Evolutionary conservation across 2,888 invertebrate genomes (phyloP).

Genomic region (Drosophila prostipennis): DNA sequence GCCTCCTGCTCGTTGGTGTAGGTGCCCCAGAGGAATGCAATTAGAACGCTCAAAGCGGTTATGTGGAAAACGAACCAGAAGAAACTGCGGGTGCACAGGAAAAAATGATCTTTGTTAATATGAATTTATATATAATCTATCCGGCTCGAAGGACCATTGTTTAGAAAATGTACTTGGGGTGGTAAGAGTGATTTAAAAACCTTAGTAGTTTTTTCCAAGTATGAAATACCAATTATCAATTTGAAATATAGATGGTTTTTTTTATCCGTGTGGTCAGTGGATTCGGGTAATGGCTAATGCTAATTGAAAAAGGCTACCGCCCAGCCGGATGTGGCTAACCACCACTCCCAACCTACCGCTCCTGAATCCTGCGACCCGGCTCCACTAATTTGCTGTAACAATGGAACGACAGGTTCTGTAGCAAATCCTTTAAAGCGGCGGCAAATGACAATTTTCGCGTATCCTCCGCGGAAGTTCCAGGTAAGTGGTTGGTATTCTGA

Average conservation of each 20-base stretch:
- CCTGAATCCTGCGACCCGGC: constrained; percentile 69
- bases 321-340: constrained; percentile 9
- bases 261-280: constrained; percentile 13
- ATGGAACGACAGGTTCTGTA: constrained; percentile 81
- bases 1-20: constrained; percentile 56
- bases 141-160: no score
- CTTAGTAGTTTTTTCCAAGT: no score
- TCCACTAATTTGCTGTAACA: constrained; percentile 82
- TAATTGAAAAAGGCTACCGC: constrained; percentile 60
- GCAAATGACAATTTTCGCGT: constrained; percentile 70
- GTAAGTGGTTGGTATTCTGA: constrained; percentile 12
- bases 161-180: no score
- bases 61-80: constrained; percentile 81
- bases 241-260: no score
- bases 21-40: constrained; percentile 72
- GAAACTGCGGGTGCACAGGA: constrained; percentile 58
- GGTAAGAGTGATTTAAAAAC: no score
- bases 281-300: constrained; percentile 36
- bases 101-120: not conserved
- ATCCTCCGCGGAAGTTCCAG: constrained; percentile 42
- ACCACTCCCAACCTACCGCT: constrained; percentile 74
- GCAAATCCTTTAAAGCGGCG: constrained; percentile 78
- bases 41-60: constrained; percentile 70
- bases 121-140: no score
- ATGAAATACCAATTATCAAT: no score